Conservation (phyloP, 2,888 invertebrate genomes). For the Pinctada fucata region DNA sequence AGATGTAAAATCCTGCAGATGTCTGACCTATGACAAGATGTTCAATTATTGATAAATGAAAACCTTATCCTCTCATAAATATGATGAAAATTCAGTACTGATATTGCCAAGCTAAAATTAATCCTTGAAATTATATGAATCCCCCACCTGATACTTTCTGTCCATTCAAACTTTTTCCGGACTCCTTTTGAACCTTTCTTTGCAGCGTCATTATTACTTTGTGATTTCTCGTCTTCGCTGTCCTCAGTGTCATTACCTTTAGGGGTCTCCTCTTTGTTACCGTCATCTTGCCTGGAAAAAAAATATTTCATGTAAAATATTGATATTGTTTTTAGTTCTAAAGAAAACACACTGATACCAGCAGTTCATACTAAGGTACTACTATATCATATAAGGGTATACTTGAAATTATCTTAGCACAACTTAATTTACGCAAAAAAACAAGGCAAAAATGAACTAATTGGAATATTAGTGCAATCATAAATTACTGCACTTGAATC, state of each 20-base stretch:
- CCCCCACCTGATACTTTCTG: slow-evolving; percentile 81
- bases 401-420: neutral
- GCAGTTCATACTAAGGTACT: too few species aligned
- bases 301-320: neutral
- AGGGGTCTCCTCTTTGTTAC: slow-evolving; percentile 51
- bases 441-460: neutral
- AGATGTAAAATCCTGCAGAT: too few species aligned
- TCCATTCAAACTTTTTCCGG: slow-evolving; percentile 86
- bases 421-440: neutral
- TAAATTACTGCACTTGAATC: too few species aligned
- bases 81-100: too few species aligned
- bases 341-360: too few species aligned
- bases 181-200: slow-evolving; percentile 82
- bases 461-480: neutral
- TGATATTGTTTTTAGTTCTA: neutral
- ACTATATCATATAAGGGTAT: neutral
- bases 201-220: slow-evolving; percentile 49
- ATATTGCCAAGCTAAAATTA: too few species aligned
- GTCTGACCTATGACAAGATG: too few species aligned
- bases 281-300: slow-evolving; percentile 36
- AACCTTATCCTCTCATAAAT: too few species aligned
- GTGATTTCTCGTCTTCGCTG: slow-evolving; percentile 74
- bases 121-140: too few species aligned
- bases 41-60: too few species aligned
- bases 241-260: slow-evolving; percentile 70